A percentile compares a stretch with the other conserved stretches of the same genome.
phyloP scores from a whole-genome alignment of 2,113 vertebrate species.

The Melanotaenia duboulayi region DNA sequence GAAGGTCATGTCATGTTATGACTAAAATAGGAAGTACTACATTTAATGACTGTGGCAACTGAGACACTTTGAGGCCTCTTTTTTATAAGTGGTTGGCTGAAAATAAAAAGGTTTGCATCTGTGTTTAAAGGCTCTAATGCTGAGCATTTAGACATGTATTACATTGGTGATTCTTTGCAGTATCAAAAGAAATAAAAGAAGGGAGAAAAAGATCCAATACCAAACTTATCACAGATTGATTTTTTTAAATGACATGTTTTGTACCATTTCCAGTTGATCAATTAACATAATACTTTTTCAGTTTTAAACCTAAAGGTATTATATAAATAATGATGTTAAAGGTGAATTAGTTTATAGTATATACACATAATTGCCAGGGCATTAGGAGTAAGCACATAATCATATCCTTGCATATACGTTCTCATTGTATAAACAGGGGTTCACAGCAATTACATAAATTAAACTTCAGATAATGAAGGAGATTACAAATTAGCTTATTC shows the following conservation, averaged over 20 bases:
- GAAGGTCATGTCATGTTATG: conserved; percentile 18
- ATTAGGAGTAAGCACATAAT: neutral
- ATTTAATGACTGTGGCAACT: conserved; percentile 30
- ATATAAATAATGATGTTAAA: neutral
- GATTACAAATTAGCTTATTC: too few relatives aligned
- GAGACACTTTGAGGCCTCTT: conserved; percentile 15
- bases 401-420: too few relatives aligned
- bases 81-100: conserved; percentile 13
- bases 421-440: too few relatives aligned
- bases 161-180: conserved; percentile 49
- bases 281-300: neutral
- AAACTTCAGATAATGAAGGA: too few relatives aligned
- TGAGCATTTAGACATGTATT: conserved; percentile 58
- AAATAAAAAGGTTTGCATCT: conserved; percentile 20
- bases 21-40: conserved; percentile 13
- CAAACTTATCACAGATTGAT: neutral
- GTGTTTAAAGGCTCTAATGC: conserved; percentile 52
- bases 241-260: neutral
- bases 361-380: neutral
- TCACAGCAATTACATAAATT: too few relatives aligned
- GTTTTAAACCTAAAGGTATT: neutral
- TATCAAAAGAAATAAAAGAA: conserved; percentile 52
- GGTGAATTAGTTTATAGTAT: neutral
- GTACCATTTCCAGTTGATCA: neutral
- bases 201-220: conserved; percentile 2